Evolutionary conservation across 2,113 vertebrate species (phyloP).

Genomic region (Helogale parvula): DNA sequence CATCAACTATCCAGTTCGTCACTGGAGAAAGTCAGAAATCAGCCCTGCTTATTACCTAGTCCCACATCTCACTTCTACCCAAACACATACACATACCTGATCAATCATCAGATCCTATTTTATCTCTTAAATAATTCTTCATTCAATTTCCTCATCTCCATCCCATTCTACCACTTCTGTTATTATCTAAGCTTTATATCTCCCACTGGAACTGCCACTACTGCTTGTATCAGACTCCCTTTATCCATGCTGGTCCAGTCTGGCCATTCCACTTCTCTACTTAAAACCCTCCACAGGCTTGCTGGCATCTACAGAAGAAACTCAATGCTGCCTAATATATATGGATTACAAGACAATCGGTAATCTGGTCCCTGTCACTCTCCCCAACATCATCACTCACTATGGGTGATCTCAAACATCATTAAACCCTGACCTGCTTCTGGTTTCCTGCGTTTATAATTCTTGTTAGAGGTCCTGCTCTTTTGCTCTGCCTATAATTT

Average conservation of each 20-base stretch:
- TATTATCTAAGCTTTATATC: background rate
- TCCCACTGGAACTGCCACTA: background rate
- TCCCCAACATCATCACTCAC: background rate
- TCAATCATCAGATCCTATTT: background rate
- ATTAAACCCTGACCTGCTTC: background rate
- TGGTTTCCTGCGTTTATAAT: background rate
- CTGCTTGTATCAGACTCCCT: background rate
- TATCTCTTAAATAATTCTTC: background rate
- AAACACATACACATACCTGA: background rate
- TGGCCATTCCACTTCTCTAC: background rate
- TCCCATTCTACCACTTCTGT: background rate
- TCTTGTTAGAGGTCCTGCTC: background rate
- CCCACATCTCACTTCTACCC: background rate
- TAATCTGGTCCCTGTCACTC: background rate
- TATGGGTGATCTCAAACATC: background rate
- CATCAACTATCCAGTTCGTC: background rate
- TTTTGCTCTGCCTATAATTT: background rate
- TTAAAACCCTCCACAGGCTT: background rate
- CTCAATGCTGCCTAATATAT: background rate
- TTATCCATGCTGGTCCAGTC: background rate
- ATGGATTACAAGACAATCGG: background rate
- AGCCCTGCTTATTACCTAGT: background rate
- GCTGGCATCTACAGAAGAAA: background rate
- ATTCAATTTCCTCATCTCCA: background rate
- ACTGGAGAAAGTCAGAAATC: background rate